phyloP scores from a whole-genome alignment of 1,140 invertebrate genomes.

The Trichoplusia ni region DNA sequence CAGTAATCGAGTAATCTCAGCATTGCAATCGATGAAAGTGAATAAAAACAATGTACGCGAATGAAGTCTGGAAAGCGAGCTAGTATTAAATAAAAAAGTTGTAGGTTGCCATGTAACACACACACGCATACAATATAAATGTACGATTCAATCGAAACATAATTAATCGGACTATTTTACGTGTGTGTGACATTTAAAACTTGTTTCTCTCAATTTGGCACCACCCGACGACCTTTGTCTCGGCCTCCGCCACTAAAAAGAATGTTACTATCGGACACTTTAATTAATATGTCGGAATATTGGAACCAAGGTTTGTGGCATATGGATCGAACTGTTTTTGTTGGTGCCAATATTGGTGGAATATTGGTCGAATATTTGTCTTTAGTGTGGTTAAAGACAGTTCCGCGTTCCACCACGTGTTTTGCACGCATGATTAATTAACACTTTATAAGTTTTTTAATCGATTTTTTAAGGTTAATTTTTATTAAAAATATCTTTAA shows the following conservation, averaged over 20 bases:
- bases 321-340: background rate
- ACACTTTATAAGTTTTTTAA: no score
- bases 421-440: background rate
- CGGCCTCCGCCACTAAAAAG: conserved; percentile 22
- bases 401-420: background rate
- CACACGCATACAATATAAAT: no score
- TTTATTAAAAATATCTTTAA: no score
- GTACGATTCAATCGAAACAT: conserved; percentile 12
- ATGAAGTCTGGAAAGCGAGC: no score
- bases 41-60: no score
- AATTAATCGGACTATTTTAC: conserved; percentile 34
- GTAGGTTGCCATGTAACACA: conserved; percentile 35
- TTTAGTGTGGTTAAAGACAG: background rate
- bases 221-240: conserved; percentile 49
- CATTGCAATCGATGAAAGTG: no score
- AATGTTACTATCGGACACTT: conserved; percentile 17
- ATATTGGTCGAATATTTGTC: background rate
- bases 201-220: conserved; percentile 54
- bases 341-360: background rate
- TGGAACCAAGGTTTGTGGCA: background rate
- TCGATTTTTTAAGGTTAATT: no score
- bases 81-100: background rate
- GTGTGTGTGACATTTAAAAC: conserved; percentile 69
- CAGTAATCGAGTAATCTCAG: no score
- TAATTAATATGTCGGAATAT: background rate